phyloP scores from a whole-genome alignment of 2,113 vertebrate species.

The Parotia lawesii region DNA sequence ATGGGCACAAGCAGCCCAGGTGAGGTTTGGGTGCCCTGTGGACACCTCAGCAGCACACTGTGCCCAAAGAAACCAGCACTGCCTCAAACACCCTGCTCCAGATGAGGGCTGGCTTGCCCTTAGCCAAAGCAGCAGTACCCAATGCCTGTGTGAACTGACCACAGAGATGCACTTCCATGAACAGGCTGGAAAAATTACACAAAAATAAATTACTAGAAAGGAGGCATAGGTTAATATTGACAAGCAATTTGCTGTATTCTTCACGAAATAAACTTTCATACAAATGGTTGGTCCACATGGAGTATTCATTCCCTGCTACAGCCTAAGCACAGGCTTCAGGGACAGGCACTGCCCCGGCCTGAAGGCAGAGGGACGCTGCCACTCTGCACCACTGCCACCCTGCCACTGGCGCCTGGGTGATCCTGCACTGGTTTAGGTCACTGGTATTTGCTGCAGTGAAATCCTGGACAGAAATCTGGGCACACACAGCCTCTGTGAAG shows the following conservation, averaged over 20 bases:
- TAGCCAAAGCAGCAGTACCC: neutral
- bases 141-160: neutral
- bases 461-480: neutral
- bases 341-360: neutral
- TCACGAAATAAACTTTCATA: neutral
- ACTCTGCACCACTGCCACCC: neutral
- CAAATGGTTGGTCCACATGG: neutral
- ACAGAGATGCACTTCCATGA: neutral
- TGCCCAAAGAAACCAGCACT: neutral
- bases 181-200: neutral
- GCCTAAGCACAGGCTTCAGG: neutral
- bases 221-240: fast-evolving
- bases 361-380: neutral
- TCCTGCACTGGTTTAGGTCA: neutral
- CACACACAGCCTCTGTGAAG: neutral
- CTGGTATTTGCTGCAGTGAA: neutral
- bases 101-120: neutral
- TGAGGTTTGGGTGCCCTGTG: neutral
- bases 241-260: neutral
- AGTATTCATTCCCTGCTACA: neutral
- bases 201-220: neutral
- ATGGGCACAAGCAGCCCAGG: neutral
- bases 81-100: neutral
- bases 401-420: fast-evolving
- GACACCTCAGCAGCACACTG: neutral